Base-by-base conservation (phyloP, 1,140 invertebrate genomes). In the Ridgeia piscesae region DNA sequence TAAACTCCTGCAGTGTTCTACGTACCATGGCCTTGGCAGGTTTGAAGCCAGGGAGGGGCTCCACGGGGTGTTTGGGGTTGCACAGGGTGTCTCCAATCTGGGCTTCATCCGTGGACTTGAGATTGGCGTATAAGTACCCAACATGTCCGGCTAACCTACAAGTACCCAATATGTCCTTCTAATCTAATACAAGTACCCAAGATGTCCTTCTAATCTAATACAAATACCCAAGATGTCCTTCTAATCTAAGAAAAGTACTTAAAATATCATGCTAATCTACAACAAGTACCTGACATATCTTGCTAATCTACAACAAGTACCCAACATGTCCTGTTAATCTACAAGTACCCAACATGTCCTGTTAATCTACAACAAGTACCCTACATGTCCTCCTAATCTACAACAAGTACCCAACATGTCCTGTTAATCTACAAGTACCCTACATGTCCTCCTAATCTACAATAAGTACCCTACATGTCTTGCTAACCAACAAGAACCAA, bases 41-140 rank as follows among this genome's bases (percentile, higher is more conserved):
- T 93, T 97, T 96, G 95, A 98, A 98, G 42, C 97, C 97, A 42
- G 96, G 94, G 42, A 98, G 95, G 17, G 97, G 95, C 94, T 97
- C 93, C 0, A 98, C 97, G 1, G 95, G 94, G 2, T 94, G 94
- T 92, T 96, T 92, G 17, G 93, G 92, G 91, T 95, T 95, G 95
- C 97, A 96, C n/a, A 99, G 95, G 8, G 98, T 99, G 95, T 99
- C 98, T 4, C 98, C 98, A 91, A 99, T 97, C 93, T 97, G 95
- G 2, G 98, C 98, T 95, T 99, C 98, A 93, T 97, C 97, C 17
- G 97, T 97, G 89, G 97, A 97, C 93, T 97, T 97, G 97, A 99
- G 98, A 94, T 98, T 98, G 94, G 98, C 98, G 6, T 97, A 96
- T 33, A 99, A 94, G 93, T 98, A 97, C 0, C 98, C 98, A 93